Evolutionary conservation across 2,888 invertebrate genomes (phyloP), one percentile per base, ranked within the genome.

Genomic region (Agrotis clavis): DNA sequence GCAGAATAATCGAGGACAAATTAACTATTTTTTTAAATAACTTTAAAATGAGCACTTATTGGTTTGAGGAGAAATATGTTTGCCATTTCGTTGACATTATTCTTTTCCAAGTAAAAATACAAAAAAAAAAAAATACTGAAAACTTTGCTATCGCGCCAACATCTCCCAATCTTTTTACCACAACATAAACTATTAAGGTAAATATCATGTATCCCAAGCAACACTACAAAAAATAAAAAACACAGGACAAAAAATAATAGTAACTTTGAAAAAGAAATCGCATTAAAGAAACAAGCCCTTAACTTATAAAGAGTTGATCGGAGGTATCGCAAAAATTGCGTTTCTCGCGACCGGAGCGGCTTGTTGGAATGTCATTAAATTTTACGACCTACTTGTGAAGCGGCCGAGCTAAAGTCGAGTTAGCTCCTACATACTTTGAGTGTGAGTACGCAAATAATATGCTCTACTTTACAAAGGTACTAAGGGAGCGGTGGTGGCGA

Each of bases 331-430:
- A 93, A 94, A 94, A 94, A 93, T 94, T 93, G 90, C 92, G 87
- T 91, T 89, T 90, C 90, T 88, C 86, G 90, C 87, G 85, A 89
- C 87, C 86, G 85, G 85, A 85, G 86, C 81, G 54, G 74, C 83
- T 88, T 87, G 81, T 81, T 76, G 89, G 91, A 91, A 92, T 93
- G 91, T 93, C 92, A 92, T 95, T 93, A 95, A 94, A 89, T 94
- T 95, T 95, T 95, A 95, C 91, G 92, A 92, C 87, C 93, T 90
- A 90, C 91, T 92, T 89, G 92, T 88, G 90, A 86, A 88, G 88
- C 87, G 87, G 88, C 81, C 78, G 85, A 86, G 85, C 80, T 77
- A 82, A 74, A 84, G 82, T 87, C 84, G 83, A 85, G 66, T 86
- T 83, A 82, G 78, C 71, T 64, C 68, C 73, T 77, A 74, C 56